These are phyloP conservation scores for Odobenus rosmarus DNA, from an alignment of 2,113 vertebrate genomes.

Conservation along the genomic window DNA sequence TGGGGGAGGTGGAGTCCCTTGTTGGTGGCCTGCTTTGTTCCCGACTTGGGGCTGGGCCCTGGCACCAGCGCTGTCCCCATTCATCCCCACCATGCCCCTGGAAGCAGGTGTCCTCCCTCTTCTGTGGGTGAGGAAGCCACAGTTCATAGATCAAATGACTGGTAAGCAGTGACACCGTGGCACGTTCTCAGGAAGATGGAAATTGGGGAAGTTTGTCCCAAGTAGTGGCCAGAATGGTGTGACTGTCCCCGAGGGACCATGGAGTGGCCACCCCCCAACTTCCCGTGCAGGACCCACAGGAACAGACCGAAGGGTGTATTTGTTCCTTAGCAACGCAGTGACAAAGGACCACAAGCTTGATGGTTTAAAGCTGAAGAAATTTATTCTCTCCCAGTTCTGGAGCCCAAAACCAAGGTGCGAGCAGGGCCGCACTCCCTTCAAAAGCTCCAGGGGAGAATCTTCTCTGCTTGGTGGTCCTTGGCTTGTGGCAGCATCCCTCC, in stretches of 20 bases:
- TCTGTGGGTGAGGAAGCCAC: not conserved
- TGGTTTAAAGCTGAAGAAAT: not conserved
- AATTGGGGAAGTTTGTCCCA: not conserved
- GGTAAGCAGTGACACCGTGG: not conserved
- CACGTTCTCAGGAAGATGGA: not conserved
- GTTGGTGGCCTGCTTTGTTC: not conserved
- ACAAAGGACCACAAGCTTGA: no score
- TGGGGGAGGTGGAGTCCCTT: not conserved
- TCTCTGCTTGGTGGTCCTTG: not conserved
- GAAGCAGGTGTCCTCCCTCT: not conserved
- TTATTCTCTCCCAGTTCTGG: not conserved
- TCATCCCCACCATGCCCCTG: not conserved
- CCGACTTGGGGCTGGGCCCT: not conserved
- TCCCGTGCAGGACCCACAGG: not conserved
- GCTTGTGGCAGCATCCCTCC: not conserved
- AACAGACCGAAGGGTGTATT: not conserved
- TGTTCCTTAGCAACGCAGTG: not conserved
- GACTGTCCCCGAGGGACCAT: not conserved
- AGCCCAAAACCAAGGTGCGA: not conserved
- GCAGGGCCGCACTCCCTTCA: no score
- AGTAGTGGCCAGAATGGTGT: not conserved
- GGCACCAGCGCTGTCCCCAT: accelerated
- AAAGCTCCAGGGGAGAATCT: not conserved
- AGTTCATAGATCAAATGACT: not conserved
- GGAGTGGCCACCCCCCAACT: not conserved